phyloP scores from a whole-genome alignment of 2,888 invertebrate species.

The Carcina quercana region DNA sequence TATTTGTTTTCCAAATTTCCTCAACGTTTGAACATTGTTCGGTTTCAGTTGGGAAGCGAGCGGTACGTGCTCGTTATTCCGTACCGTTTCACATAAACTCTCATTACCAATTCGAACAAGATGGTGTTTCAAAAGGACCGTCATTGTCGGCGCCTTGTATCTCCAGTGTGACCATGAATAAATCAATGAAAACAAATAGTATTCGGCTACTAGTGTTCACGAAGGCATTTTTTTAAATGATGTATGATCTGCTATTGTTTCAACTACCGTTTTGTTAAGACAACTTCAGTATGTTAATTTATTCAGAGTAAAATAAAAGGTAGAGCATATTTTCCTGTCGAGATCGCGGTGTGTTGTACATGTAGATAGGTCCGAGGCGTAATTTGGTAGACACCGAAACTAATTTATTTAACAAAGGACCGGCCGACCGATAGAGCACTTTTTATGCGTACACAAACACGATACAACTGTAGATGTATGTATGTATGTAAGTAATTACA shows the following conservation, averaged over 20 bases:
- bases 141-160: conserved; percentile 65
- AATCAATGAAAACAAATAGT: conserved; percentile 74
- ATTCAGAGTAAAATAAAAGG: conserved; percentile 59
- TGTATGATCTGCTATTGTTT: conserved; percentile 62
- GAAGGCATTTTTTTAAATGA: conserved; percentile 59
- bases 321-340: conserved; percentile 67
- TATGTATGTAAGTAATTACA: conserved; percentile 34
- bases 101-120: conserved; percentile 65
- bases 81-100: conserved; percentile 51
- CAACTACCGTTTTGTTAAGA: conserved; percentile 55
- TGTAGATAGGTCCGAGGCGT: conserved; percentile 70
- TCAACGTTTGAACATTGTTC: conserved; percentile 40
- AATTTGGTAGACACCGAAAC: conserved; percentile 76
- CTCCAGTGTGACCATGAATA: conserved; percentile 65
- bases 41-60: conserved; percentile 44
- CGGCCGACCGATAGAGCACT: conserved; percentile 66
- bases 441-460: conserved; percentile 68
- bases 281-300: conserved; percentile 61
- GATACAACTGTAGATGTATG: conserved; percentile 44
- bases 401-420: conserved; percentile 75
- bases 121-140: conserved; percentile 53
- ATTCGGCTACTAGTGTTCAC: conserved; percentile 69
- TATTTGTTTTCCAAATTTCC: conserved; percentile 38
- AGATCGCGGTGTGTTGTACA: conserved; percentile 57
- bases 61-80: conserved; percentile 53